A percentile compares a stretch with the other conserved stretches of the same genome.
phyloP scores from a whole-genome alignment of 2,797 vertebrate genomes.

The Tapera naevia region DNA sequence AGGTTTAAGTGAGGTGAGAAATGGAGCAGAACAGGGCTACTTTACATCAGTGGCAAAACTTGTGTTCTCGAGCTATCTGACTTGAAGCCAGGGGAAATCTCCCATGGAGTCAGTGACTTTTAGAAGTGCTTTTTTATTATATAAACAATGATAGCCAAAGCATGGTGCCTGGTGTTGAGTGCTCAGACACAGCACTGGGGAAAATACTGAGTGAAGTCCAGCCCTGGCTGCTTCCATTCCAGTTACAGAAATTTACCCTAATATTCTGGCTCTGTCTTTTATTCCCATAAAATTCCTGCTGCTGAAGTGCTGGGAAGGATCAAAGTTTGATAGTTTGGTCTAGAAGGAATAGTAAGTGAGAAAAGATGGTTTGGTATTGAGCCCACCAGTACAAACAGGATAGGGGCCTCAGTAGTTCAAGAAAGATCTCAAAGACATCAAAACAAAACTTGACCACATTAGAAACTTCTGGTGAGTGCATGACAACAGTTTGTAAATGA shows the following conservation, averaged over 20 bases:
- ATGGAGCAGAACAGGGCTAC: not conserved
- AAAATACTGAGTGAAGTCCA: not conserved
- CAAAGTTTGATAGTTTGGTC: not conserved
- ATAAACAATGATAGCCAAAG: not conserved
- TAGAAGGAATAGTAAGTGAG: not conserved
- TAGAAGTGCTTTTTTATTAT: not conserved
- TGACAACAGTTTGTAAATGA: not conserved
- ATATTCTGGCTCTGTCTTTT: not conserved
- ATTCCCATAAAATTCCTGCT: not conserved
- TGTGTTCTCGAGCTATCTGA: not conserved
- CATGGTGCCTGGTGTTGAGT: not conserved
- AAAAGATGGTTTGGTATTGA: not conserved
- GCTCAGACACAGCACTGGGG: rapidly evolving
- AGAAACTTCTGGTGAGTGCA: not conserved
- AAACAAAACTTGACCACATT: not conserved
- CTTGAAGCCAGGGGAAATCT: not conserved
- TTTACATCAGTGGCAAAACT: not conserved
- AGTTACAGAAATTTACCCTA: not conserved
- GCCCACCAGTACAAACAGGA: not conserved
- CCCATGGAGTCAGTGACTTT: not conserved
- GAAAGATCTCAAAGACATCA: not conserved
- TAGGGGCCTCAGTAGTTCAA: not conserved
- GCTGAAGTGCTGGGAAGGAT: not conserved
- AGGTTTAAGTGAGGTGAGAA: not conserved
- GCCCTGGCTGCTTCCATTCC: not conserved